Base-by-base conservation (phyloP, 2,113 vertebrate species). In the Morone saxatilis region DNA sequence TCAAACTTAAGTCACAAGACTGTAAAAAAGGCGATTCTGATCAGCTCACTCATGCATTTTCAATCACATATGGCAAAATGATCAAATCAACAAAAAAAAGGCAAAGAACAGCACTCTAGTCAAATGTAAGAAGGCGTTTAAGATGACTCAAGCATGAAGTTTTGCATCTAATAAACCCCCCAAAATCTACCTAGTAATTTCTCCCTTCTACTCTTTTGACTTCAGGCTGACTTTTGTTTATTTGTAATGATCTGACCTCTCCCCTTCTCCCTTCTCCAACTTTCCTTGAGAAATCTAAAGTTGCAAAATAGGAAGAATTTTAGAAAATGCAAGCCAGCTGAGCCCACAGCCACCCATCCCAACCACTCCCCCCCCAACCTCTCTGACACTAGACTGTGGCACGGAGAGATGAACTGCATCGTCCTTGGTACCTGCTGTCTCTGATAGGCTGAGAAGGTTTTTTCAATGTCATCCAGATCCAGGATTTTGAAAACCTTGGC, bases 381-480 rank as follows among this genome's bases (percentile, higher is more conserved):
- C n/a, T 70, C 48, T 60, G 59, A 36, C 56, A 54, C 36, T n/a
- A 36, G 43, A 62, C 9, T 20, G 13, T 1, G 4, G 65, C 54
- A 77, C 75, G 22, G 12, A 61, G 16, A 79, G 43, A 51, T 7
- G 36, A 65, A n/a, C 38, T 54, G 9, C 51, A 20, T 22, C 38
- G 0, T 48, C 47, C 47, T 70, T 53, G 74, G 82, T 97, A 99
- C 98, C 98, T 99, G 98, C 92, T 99, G 98, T 92, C 98, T 97
- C 95, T 99, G 98, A 95, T 99, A 99, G 82, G 98, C 98, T 0
- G 98, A 99, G 93, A 99, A 99, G 0, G 97, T 99, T 90, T 97
- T 98, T 86, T 99, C 98, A 61, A 99, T 95, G 90, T 99, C 98
- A 86, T 96, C 96, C 0, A 99, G 96, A 85, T 99, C 98, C 82